These are phyloP conservation scores for Thecocarcelia acutangulata DNA, from an alignment of 2,888 invertebrate genomes.

Conservation along the genomic window DNA sequence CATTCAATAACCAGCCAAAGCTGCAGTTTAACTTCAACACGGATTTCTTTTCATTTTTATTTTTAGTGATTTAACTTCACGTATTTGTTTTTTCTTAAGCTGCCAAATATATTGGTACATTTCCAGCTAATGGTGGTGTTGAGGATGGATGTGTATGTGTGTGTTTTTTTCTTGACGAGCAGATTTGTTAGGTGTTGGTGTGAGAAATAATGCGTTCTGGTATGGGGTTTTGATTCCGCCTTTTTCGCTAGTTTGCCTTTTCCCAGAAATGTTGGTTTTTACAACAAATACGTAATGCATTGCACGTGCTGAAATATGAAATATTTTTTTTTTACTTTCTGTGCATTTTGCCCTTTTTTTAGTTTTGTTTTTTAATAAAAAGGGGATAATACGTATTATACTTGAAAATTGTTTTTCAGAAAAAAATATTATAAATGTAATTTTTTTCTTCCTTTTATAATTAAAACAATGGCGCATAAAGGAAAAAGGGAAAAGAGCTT, in stretches of 20 bases:
- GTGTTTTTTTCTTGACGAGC: not conserved
- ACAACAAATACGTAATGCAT: constrained; percentile 29
- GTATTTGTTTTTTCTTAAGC: not conserved
- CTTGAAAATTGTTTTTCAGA: constrained; percentile 48
- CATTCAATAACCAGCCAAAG: constrained; percentile 44
- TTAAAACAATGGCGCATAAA: constrained; percentile 19
- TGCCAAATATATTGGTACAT: constrained; percentile 27
- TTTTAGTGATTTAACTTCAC: not conserved
- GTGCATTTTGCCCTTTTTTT: constrained; percentile 10
- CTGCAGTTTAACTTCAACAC: constrained; percentile 55
- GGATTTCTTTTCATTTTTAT: constrained; percentile 2
- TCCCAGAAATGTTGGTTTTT: constrained; percentile 11
- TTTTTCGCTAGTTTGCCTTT: constrained; percentile 1
- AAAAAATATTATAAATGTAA: constrained; percentile 10
- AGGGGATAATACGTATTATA: constrained; percentile 53
- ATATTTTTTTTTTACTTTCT: constrained; percentile 33
- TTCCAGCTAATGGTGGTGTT: constrained; percentile 37
- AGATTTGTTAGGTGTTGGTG: constrained; percentile 44
- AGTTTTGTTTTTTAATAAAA: constrained; percentile 52
- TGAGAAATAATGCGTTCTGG: constrained; percentile 48
- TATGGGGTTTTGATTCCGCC: constrained; percentile 6
- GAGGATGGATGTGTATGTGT: not conserved
- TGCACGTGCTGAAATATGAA: constrained; percentile 65
- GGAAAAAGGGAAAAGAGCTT: constrained; percentile 3
- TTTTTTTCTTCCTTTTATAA: constrained; percentile 22